phyloP scores from a whole-genome alignment of 92 coral and sea anemone species.

The Epizoanthus ramosus region DNA sequence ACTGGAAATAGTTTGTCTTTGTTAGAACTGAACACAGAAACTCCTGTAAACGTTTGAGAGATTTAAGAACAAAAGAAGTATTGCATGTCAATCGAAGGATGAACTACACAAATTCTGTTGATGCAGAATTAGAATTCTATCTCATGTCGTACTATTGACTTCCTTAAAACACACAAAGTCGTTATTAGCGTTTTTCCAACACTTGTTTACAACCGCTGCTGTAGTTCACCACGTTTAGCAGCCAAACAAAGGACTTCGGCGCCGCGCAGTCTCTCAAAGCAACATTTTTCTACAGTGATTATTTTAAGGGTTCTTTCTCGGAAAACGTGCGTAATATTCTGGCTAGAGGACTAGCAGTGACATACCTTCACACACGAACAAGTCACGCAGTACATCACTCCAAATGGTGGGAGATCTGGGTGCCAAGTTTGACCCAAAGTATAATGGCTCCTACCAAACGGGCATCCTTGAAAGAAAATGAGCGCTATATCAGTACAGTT shows the following conservation, averaged over 20 bases:
- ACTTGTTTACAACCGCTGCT: background rate
- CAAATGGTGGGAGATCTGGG: constrained; percentile 76
- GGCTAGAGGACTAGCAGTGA: background rate
- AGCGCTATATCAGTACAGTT: background rate
- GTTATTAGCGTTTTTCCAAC: background rate
- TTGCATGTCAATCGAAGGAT: too few species aligned
- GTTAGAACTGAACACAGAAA: too few species aligned
- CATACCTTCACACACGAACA: constrained; percentile 77
- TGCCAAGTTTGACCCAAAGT: constrained; percentile 73
- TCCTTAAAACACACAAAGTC: background rate
- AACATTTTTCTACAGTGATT: background rate
- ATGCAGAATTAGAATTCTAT: too few species aligned
- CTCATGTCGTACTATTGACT: background rate
- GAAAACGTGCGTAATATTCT: background rate
- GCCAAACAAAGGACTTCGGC: constrained; percentile 16
- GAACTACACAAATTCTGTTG: too few species aligned
- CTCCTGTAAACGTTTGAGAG: too few species aligned
- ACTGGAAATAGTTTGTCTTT: too few species aligned
- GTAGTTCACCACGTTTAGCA: background rate
- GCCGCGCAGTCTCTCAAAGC: constrained; percentile 35
- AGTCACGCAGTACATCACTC: constrained; percentile 67
- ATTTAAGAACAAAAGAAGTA: too few species aligned
- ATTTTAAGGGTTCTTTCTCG: background rate
- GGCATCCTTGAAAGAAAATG: constrained; percentile 64
- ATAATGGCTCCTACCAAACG: constrained; percentile 62